Conservation (phyloP, 2,888 invertebrate genomes). For the Teleogryllus oceanicus region DNA sequence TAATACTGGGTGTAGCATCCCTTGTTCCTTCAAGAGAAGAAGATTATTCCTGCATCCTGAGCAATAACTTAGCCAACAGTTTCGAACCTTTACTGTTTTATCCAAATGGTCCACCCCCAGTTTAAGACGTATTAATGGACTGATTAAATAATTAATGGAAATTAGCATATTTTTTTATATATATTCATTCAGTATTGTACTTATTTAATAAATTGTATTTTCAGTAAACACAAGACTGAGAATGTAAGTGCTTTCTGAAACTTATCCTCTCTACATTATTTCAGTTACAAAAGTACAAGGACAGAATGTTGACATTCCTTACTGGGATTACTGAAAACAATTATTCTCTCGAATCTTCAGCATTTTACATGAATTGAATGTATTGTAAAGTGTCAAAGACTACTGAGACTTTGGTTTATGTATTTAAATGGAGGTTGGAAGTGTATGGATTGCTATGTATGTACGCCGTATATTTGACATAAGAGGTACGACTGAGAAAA, state of each 20-base stretch:
- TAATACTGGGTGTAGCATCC: slow-evolving; percentile 89
- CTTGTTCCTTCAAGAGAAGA: slow-evolving; percentile 77
- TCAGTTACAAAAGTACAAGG: not conserved
- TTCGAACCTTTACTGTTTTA: slow-evolving; percentile 87
- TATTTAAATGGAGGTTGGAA: not conserved
- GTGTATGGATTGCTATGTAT: not conserved
- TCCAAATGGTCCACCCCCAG: slow-evolving; percentile 90
- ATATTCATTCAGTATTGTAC: not conserved
- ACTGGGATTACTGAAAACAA: not conserved
- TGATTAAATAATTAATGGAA: not conserved
- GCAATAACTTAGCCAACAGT: slow-evolving; percentile 76
- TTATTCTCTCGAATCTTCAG: not conserved
- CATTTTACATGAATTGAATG: not conserved
- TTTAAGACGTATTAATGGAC: slow-evolving; percentile 54
- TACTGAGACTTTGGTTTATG: not conserved
- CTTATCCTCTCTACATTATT: not conserved
- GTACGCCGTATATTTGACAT: not conserved
- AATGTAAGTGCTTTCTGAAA: not conserved
- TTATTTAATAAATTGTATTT: not conserved
- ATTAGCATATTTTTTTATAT: too few relatives aligned
- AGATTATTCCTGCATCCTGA: slow-evolving; percentile 79
- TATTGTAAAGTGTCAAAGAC: not conserved
- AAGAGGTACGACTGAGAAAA: not conserved
- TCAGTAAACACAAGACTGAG: not conserved
- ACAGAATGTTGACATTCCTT: not conserved